These are phyloP conservation scores for Perithous albicinctus DNA, from an alignment of 2,888 invertebrate genomes.

Conservation along the genomic window DNA sequence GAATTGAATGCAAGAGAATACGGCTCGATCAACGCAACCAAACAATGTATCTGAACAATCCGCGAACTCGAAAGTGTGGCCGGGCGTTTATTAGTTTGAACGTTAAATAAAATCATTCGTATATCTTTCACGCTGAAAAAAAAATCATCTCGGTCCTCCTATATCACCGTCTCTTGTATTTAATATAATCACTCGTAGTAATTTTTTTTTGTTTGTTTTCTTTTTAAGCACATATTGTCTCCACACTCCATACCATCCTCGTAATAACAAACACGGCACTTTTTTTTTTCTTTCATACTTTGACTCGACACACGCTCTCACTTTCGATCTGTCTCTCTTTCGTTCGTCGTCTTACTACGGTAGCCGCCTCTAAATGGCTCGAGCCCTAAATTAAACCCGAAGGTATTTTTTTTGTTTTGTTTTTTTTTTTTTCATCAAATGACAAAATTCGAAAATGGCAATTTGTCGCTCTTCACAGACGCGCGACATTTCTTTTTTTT, in stretches of 20 bases:
- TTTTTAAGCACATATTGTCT: slow-evolving; percentile 64
- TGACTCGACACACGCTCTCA: slow-evolving; percentile 13
- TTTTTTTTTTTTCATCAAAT: slow-evolving; percentile 20
- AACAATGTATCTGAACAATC: background rate
- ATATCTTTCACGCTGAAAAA: slow-evolving; percentile 36
- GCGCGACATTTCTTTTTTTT: background rate
- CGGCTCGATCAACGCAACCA: slow-evolving; percentile 22
- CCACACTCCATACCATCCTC: slow-evolving; percentile 39
- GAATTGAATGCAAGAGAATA: slow-evolving; percentile 11
- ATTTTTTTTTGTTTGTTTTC: slow-evolving; percentile 36
- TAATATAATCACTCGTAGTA: slow-evolving; percentile 40
- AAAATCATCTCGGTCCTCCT: slow-evolving; percentile 60
- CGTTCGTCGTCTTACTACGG: slow-evolving; percentile 57
- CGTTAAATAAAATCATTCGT: slow-evolving; percentile 46
- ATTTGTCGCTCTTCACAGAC: slow-evolving; percentile 59
- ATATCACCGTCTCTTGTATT: slow-evolving; percentile 43
- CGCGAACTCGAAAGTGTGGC: slow-evolving; percentile 20
- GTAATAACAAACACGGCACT: slow-evolving; percentile 48
- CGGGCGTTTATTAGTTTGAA: slow-evolving; percentile 9
- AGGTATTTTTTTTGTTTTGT: too few species aligned
- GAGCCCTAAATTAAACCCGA: slow-evolving; percentile 57
- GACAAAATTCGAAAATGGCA: slow-evolving; percentile 56
- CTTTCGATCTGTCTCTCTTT: slow-evolving; percentile 53
- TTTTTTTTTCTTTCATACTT: slow-evolving; percentile 32
- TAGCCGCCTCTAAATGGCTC: slow-evolving; percentile 67